Conservation (phyloP, 64 coral and sea anemone genomes). For the Actinia tenebrosa region DNA sequence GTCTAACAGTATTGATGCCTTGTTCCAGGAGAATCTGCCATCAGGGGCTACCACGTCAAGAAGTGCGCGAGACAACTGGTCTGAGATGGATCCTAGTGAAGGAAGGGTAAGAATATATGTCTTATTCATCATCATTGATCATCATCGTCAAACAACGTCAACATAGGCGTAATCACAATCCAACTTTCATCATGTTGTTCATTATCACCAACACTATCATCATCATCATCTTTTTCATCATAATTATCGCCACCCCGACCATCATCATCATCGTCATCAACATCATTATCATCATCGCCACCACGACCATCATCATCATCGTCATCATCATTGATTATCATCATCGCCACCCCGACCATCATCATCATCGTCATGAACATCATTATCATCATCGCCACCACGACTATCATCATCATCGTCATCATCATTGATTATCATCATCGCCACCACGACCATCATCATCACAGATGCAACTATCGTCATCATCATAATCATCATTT, state of each 20-base stretch:
- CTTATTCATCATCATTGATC: not conserved
- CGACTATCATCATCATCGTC: no score
- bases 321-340: no score
- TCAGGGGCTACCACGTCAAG: conserved; percentile 4
- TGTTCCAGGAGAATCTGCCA: not conserved
- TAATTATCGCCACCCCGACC: not conserved
- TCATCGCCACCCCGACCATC: not conserved
- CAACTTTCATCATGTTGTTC: not conserved
- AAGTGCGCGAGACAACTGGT: conserved; percentile 13
- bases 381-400: not conserved
- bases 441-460: not conserved
- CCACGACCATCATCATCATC: not conserved
- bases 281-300: not conserved
- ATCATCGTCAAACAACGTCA: not conserved
- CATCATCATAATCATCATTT: not conserved
- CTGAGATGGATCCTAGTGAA: conserved; percentile 16
- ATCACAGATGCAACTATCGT: not conserved
- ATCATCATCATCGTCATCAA: not conserved
- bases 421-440: no score
- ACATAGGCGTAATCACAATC: no score
- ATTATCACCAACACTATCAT: not conserved
- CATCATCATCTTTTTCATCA: not conserved
- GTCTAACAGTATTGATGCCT: not conserved
- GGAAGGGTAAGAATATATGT: not conserved
- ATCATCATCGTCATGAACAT: not conserved